These are phyloP conservation scores for Chalcis sispes DNA, from an alignment of 2,888 invertebrate genomes.

Conservation along the genomic window DNA sequence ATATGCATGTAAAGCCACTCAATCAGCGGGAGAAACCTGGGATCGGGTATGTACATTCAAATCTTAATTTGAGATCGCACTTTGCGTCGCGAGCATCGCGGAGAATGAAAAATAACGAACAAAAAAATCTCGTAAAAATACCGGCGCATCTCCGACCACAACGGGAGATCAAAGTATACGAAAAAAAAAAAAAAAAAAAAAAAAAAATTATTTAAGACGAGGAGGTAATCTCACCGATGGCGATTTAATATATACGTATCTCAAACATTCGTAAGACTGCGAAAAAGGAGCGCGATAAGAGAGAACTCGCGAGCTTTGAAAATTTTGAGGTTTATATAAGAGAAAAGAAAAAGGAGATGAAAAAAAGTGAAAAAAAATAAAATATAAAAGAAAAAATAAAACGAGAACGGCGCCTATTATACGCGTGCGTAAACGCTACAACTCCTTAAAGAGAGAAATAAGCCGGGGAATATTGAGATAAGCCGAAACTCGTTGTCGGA, in stretches of 20 bases:
- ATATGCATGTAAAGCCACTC: constrained; percentile 47
- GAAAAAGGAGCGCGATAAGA: neutral
- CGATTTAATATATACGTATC: constrained; percentile 3
- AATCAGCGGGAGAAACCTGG: constrained; percentile 25
- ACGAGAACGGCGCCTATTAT: constrained; percentile 1
- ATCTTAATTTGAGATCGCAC: constrained; percentile 48
- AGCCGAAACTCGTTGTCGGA: constrained; percentile 63
- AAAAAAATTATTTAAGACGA: neutral
- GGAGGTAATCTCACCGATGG: neutral
- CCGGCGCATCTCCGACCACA: too few relatives aligned
- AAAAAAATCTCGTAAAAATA: too few relatives aligned
- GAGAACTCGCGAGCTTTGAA: neutral
- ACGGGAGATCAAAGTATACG: too few relatives aligned
- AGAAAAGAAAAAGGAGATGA: neutral
- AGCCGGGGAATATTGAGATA: constrained; percentile 60
- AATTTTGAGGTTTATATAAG: neutral
- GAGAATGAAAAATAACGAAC: too few relatives aligned
- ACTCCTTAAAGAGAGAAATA: neutral
- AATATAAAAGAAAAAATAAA: constrained; percentile 19
- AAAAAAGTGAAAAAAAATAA: neutral
- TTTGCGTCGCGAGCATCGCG: constrained; percentile 22
- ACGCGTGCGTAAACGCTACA: neutral
- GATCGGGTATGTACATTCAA: neutral
- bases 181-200: neutral
- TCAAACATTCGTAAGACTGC: too few relatives aligned